Conservation (phyloP, 2,113 vertebrate species). For the Neofelis nebulosa region DNA sequence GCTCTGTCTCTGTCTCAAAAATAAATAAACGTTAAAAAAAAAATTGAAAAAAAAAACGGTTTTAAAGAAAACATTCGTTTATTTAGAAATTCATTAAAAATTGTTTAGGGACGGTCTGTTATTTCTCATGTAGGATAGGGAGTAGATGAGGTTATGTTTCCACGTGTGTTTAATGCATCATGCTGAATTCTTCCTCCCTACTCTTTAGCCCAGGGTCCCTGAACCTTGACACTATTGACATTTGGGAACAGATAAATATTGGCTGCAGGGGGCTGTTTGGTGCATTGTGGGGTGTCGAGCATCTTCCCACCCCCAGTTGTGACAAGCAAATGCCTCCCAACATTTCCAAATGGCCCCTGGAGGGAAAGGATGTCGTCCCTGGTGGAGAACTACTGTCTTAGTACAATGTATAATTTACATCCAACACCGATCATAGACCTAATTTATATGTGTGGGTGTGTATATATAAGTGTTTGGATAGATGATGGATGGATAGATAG, state of each 20-base stretch:
- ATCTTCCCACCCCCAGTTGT: no score
- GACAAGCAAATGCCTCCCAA: background rate
- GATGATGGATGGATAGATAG: background rate
- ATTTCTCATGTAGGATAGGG: background rate
- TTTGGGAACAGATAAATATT: background rate
- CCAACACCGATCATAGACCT: rapidly evolving
- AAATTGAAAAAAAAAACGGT: no score
- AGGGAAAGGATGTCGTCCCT: rapidly evolving
- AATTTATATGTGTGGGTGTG: background rate
- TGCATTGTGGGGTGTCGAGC: background rate
- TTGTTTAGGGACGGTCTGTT: background rate
- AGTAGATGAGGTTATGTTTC: background rate
- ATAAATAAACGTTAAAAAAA: no score
- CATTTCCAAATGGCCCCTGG: background rate
- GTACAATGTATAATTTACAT: background rate
- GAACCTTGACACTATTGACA: background rate
- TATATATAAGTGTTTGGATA: background rate
- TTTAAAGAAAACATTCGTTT: background rate
- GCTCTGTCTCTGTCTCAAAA: no score
- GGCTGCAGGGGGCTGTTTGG: no score
- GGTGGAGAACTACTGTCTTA: background rate
- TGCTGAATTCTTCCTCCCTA: background rate
- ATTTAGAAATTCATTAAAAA: background rate
- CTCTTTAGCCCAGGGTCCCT: background rate
- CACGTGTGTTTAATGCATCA: background rate